phyloP scores from a whole-genome alignment of 2,113 vertebrate species.

The Calyptomena viridis region DNA sequence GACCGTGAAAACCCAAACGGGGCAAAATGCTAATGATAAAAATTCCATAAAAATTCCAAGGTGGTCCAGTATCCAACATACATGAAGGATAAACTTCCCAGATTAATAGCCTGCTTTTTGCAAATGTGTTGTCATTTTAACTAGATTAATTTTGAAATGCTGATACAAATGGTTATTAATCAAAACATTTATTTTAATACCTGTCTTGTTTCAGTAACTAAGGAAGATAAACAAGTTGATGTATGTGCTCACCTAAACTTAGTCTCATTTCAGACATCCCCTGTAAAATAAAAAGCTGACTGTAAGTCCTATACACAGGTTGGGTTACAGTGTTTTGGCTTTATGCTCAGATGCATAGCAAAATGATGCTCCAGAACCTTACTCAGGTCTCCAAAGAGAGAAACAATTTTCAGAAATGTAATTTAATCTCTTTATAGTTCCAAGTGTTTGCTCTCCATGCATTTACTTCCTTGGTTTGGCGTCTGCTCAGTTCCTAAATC shows the following conservation, averaged over 20 bases:
- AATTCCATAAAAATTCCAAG: background rate
- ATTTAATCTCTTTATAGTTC: background rate
- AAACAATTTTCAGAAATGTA: background rate
- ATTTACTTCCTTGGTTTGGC: slow-evolving; percentile 6
- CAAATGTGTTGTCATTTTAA: background rate
- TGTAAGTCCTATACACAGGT: background rate
- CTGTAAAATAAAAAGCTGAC: background rate
- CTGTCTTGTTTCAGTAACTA: background rate
- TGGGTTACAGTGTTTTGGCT: background rate
- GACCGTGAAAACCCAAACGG: background rate
- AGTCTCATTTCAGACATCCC: background rate
- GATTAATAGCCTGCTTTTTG: background rate
- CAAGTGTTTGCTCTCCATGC: background rate
- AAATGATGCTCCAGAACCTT: background rate
- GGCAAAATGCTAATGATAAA: background rate
- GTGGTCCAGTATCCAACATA: background rate
- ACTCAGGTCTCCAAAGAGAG: background rate
- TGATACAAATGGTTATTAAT: background rate
- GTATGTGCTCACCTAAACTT: background rate
- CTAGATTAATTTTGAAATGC: background rate
- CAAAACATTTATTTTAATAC: background rate
- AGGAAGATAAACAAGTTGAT: background rate
- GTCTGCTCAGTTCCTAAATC: slow-evolving; percentile 3
- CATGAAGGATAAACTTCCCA: background rate
- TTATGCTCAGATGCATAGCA: background rate